Evolutionary conservation across 37 sponge, comb jelly and placozoan species (phyloP), one percentile per base, ranked within the genome.

Genomic region (Lycopodina hypogea): DNA sequence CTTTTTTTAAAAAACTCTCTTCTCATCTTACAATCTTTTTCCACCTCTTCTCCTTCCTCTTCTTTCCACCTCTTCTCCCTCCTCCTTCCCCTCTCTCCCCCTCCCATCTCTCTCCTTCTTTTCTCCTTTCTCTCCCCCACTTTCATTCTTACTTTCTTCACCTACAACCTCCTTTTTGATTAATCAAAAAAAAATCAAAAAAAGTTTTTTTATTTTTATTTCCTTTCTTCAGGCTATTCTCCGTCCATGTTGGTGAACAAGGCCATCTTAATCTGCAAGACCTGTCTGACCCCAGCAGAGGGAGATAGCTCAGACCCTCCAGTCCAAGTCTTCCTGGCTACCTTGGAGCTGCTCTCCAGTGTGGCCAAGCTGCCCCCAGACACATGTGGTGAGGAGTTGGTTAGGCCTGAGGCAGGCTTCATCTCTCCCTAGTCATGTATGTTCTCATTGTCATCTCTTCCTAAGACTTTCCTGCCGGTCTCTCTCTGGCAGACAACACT

Each of bases 341-440:
- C 90, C 6, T 81, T 93, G n/a, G 84, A 90, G 67, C 77, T 90
- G 38, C 52, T 90, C 11, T 38, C 64, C 9, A 72, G 85, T 24
- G 78, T 93, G 57, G 90, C 90, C 23, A 17, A 61, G 39, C 80
- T 93, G 41, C 72, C 83, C 12, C 36, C 90, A 68, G 87, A 83
- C 33, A 61, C 71, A 33, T 37, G 32, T 32, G 29, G 91, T 86
- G 33, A 70, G 84, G 40, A 21, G n/a, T n/a, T n/a, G n/a, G 40
- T 68, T 4, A 26, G 42, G 69, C 69, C 23, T 6, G 71, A 14
- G 28, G 40, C 11, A 42, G 4, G 41, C 65, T 78, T 63, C 61
- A 29, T 21, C 62, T 36, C n/a, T 76, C 37, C 62, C 36, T 60
- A 7, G 53, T 52, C 15, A 52, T 52, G 53, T 52, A 18, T n/a